Evolutionary conservation across 2,797 vertebrate species (phyloP).

Genomic region (Lagothrix lagotricha): DNA sequence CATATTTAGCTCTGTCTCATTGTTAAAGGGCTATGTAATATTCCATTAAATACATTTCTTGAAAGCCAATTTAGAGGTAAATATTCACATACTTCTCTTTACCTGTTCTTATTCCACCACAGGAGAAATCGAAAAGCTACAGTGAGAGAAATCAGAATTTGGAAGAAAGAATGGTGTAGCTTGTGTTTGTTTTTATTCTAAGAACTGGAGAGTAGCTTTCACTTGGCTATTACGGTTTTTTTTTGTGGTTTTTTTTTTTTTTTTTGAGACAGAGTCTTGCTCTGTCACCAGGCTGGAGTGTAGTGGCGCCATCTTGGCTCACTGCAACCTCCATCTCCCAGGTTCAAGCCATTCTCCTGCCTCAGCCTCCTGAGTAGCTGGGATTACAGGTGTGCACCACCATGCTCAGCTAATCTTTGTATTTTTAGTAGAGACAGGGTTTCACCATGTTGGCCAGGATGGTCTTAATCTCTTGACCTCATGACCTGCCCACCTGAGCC

Average conservation of each 20-base stretch:
- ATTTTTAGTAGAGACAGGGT: no score
- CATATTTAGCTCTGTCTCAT: not conserved
- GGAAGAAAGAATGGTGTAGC: not conserved
- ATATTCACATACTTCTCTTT: not conserved
- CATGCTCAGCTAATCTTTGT: no score
- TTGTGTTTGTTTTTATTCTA: not conserved
- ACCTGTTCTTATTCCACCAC: not conserved
- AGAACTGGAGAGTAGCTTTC: not conserved
- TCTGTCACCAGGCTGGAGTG: no score
- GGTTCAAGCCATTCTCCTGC: no score
- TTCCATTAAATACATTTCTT: not conserved
- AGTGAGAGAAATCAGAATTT: not conserved
- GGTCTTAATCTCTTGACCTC: no score
- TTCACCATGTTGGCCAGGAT: no score
- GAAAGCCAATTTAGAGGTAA: conserved; percentile 10
- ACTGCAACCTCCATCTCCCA: no score
- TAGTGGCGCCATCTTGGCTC: no score
- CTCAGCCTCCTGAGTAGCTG: no score
- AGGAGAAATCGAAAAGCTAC: not conserved
- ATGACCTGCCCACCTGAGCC: accelerated
- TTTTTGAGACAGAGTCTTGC: no score
- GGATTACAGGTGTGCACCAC: no score
- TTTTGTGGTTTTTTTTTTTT: no score
- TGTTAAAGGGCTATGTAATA: not conserved
- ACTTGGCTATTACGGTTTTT: not conserved